Conservation (phyloP, 1,140 invertebrate species). For the Aphelinus atriplicis region DNA sequence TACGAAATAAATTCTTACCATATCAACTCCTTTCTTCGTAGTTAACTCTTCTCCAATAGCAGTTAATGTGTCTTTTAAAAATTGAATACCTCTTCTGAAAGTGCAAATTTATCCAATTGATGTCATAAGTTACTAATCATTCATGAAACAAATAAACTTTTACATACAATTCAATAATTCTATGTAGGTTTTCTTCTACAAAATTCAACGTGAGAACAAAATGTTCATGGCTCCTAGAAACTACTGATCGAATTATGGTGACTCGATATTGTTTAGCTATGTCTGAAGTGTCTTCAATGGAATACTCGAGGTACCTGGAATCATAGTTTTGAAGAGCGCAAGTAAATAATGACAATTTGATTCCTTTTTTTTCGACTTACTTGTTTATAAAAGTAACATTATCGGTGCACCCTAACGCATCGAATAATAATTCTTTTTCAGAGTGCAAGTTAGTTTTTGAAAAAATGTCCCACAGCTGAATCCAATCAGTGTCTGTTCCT, state of each 20-base stretch:
- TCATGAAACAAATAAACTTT: too few species aligned
- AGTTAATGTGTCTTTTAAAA: slow-evolving; percentile 45
- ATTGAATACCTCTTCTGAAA: slow-evolving; percentile 43
- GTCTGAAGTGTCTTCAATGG: slow-evolving; percentile 30
- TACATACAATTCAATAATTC: slow-evolving; percentile 45
- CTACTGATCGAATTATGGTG: slow-evolving; percentile 50
- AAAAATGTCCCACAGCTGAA: slow-evolving; percentile 43
- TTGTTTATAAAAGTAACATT: slow-evolving; percentile 41
- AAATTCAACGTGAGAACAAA: slow-evolving; percentile 42
- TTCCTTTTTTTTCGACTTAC: slow-evolving; percentile 43
- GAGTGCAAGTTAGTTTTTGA: slow-evolving; percentile 44
- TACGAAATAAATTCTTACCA: slow-evolving; percentile 40
- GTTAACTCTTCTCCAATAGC: slow-evolving; percentile 44
- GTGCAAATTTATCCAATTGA: too few species aligned
- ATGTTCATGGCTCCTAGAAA: slow-evolving; percentile 41
- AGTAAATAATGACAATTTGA: not conserved
- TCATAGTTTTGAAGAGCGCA: not conserved
- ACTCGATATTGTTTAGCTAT: slow-evolving; percentile 58
- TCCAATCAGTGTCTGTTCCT: slow-evolving; percentile 44
- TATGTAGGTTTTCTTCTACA: slow-evolving; percentile 42
- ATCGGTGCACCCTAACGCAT: slow-evolving; percentile 48
- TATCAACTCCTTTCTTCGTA: slow-evolving; percentile 38
- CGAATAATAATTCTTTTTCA: slow-evolving; percentile 50
- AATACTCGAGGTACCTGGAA: slow-evolving; percentile 43
- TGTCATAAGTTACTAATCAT: too few species aligned